Conservation (phyloP, 2,797 vertebrate species). For the Cyprinodon diabolis region DNA sequence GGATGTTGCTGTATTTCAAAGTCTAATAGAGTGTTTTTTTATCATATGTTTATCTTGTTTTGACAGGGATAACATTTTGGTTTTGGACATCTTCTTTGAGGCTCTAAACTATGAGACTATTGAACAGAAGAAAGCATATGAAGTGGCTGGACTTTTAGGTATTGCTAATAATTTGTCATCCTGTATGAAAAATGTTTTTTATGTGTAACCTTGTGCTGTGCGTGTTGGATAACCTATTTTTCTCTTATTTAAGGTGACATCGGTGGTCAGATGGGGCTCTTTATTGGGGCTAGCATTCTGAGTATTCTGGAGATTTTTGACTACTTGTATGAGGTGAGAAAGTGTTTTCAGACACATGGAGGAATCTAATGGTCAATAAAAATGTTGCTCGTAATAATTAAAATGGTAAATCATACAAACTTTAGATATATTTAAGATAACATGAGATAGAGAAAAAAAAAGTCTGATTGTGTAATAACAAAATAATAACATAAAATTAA, state of each 20-base stretch:
- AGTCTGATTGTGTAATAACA: not conserved
- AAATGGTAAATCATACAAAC: not conserved
- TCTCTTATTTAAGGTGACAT: slow-evolving; percentile 89
- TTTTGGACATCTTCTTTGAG: slow-evolving; percentile 98
- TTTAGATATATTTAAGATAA: not conserved
- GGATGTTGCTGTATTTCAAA: not conserved
- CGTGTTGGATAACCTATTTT: not conserved
- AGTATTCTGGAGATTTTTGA: slow-evolving; percentile 97
- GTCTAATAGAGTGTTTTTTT: not conserved
- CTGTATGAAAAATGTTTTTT: not conserved
- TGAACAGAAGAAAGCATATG: slow-evolving; percentile 98
- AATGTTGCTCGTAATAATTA: not conserved
- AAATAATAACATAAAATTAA: not conserved
- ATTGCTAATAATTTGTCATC: slow-evolving; percentile 15
- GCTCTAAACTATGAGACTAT: slow-evolving; percentile 98
- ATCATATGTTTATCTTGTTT: slow-evolving; percentile 17
- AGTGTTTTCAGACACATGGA: not conserved
- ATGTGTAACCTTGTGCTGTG: not conserved
- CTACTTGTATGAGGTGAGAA: slow-evolving; percentile 94
- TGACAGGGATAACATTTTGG: slow-evolving; percentile 94
- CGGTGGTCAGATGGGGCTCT: slow-evolving; percentile 98
- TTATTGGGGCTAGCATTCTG: slow-evolving; percentile 97
- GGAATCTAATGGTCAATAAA: not conserved
- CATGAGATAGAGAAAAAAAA: not conserved
- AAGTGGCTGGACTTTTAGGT: slow-evolving; percentile 97